Percentiles rank a stretch among this genome's conserved stretches.
Conservation (phyloP, 2,113 vertebrate species). For the Desmodus rotundus region DNA sequence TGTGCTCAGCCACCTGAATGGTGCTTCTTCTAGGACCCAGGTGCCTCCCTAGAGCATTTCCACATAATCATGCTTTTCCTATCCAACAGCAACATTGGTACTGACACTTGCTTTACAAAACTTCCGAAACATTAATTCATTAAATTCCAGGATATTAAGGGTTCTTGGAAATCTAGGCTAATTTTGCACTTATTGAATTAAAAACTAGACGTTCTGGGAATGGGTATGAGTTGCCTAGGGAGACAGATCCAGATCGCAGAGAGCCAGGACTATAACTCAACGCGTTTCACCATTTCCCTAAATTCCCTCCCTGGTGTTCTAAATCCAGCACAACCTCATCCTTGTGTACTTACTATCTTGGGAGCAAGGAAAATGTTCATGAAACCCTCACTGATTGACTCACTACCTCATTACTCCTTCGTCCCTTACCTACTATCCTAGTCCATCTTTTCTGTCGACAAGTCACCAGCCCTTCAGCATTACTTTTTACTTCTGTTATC, state of each 20-base stretch:
- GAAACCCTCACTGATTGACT: not conserved
- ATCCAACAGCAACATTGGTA: not conserved
- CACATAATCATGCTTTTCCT: not conserved
- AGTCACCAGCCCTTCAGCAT: not conserved
- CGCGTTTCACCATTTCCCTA: not conserved
- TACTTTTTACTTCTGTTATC: not conserved
- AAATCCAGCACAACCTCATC: not conserved
- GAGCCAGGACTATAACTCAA: not conserved
- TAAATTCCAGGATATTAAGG: not conserved
- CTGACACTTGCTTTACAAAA: not conserved
- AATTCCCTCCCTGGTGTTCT: not conserved
- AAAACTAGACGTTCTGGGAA: not conserved
- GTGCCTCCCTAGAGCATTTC: not conserved
- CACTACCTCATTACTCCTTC: too few species aligned
- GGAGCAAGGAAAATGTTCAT: not conserved
- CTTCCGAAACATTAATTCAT: not conserved
- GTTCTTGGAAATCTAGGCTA: not conserved
- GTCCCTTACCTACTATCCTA: not conserved
- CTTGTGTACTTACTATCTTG: not conserved
- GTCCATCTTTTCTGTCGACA: fast-evolving
- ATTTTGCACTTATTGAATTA: not conserved
- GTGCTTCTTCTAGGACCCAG: not conserved
- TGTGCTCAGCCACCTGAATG: not conserved
- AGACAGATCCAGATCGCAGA: not conserved
- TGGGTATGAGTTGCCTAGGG: not conserved